Percentiles rank a stretch among this genome's conserved stretches.
These are phyloP conservation scores for Apteryx owenii DNA, from an alignment of 2,113 vertebrate genomes.

Conservation along the genomic window DNA sequence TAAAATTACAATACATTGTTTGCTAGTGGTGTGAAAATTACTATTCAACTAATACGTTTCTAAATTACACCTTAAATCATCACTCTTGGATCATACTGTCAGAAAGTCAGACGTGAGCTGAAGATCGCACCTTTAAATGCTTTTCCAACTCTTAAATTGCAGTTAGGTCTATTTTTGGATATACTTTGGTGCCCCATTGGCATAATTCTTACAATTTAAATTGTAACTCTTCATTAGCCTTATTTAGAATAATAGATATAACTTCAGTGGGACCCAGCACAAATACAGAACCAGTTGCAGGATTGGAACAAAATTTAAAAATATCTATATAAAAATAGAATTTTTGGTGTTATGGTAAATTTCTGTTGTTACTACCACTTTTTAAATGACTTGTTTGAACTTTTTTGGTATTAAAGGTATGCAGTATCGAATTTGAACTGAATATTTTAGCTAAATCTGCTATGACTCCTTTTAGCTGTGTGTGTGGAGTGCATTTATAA, in stretches of 20 bases:
- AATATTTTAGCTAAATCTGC: neutral
- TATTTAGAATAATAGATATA: neutral
- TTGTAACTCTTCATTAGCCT: neutral
- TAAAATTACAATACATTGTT: slow-evolving; percentile 12
- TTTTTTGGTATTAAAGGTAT: neutral
- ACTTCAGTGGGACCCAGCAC: neutral
- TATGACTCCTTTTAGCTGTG: neutral
- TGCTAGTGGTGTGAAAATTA: slow-evolving; percentile 48
- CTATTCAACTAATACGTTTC: slow-evolving; percentile 37
- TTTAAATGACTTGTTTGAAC: neutral
- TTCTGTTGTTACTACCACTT: neutral
- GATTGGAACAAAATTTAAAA: neutral
- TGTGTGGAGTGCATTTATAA: neutral
- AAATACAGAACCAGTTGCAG: neutral
- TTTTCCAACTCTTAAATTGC: slow-evolving; percentile 1
- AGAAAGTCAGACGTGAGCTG: slow-evolving; percentile 15
- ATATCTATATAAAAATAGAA: neutral
- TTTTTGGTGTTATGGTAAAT: neutral
- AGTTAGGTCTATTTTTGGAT: neutral
- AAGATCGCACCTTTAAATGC: slow-evolving; percentile 41
- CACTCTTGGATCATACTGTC: neutral
- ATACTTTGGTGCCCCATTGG: neutral
- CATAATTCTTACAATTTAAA: neutral
- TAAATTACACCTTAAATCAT: slow-evolving; percentile 54
- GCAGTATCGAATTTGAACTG: neutral